Percentiles rank a stretch among this genome's conserved stretches.
These are phyloP conservation scores for Schrankia costaestrigalis DNA, from an alignment of 2,888 invertebrate genomes.

Conservation along the genomic window DNA sequence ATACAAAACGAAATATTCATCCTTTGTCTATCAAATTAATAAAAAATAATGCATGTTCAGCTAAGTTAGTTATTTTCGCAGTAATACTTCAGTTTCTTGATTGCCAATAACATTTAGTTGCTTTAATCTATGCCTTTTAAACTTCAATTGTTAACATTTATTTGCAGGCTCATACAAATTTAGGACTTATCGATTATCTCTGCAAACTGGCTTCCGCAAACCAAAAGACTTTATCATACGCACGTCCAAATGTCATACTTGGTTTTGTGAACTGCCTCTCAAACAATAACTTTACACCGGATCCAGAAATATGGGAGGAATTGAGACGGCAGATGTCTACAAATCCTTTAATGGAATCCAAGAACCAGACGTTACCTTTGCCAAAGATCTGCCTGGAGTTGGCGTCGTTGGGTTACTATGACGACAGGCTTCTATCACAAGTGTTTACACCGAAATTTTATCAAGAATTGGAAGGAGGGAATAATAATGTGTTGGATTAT, in stretches of 20 bases:
- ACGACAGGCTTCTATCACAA: constrained; percentile 70
- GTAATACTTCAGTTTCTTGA: too few species aligned
- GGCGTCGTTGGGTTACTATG: constrained; percentile 80
- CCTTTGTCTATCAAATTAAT: too few species aligned
- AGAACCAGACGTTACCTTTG: constrained; percentile 71
- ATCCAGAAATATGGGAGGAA: constrained; percentile 67
- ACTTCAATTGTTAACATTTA: too few species aligned
- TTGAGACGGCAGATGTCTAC: constrained; percentile 64
- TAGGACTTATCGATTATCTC: constrained; percentile 80
- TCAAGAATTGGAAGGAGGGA: constrained; percentile 50
- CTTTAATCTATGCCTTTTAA: too few species aligned
- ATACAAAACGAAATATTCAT: too few species aligned
- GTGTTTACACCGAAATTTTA: constrained; percentile 77
- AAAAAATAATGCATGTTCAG: too few species aligned
- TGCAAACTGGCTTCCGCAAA: constrained; percentile 67
- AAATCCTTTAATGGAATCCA: constrained; percentile 58
- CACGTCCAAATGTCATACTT: constrained; percentile 63
- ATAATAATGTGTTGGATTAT: constrained; percentile 64
- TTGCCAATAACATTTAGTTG: too few species aligned
- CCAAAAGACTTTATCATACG: constrained; percentile 54
- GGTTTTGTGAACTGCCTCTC: constrained; percentile 79
- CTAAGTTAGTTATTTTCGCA: too few species aligned
- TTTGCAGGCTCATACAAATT: constrained; percentile 79
- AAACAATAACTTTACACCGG: constrained; percentile 81
- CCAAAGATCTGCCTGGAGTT: constrained; percentile 78